Evolutionary conservation across 2,113 vertebrate genomes (phyloP).

Genomic region (Chinchilla lanigera): DNA sequence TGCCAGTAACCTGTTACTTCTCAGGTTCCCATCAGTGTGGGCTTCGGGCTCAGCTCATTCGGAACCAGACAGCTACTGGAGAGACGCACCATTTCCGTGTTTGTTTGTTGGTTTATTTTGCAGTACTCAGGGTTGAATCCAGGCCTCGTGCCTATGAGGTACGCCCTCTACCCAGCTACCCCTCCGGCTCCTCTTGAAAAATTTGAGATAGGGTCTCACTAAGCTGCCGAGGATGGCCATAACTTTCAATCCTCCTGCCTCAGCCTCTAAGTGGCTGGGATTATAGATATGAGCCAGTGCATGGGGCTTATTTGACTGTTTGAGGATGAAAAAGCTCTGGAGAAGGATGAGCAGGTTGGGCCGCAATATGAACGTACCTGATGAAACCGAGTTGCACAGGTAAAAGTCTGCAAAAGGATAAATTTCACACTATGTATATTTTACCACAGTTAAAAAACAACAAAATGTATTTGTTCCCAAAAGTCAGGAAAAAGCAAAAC

Average conservation of each 20-base stretch:
- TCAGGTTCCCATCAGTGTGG: neutral
- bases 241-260: neutral
- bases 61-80: neutral
- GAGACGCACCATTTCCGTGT: neutral
- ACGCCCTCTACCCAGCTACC: neutral
- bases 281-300: neutral
- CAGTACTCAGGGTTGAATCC: neutral
- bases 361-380: neutral
- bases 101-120: neutral
- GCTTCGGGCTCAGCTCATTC: neutral
- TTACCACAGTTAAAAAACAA: slow-evolving; percentile 7
- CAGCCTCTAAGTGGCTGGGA: neutral
- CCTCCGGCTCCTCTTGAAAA: neutral
- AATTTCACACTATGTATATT: neutral
- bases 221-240: neutral
- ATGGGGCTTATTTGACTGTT: neutral
- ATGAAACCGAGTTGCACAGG: neutral
- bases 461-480: neutral
- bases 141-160: neutral
- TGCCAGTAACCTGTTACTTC: neutral
- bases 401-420: neutral
- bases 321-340: neutral
- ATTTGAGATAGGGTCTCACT: neutral
- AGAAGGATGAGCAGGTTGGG: neutral
- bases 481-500: slow-evolving; percentile 19